Evolutionary conservation across 2,113 vertebrate genomes (phyloP).

Genomic region (Mungos mungo): DNA sequence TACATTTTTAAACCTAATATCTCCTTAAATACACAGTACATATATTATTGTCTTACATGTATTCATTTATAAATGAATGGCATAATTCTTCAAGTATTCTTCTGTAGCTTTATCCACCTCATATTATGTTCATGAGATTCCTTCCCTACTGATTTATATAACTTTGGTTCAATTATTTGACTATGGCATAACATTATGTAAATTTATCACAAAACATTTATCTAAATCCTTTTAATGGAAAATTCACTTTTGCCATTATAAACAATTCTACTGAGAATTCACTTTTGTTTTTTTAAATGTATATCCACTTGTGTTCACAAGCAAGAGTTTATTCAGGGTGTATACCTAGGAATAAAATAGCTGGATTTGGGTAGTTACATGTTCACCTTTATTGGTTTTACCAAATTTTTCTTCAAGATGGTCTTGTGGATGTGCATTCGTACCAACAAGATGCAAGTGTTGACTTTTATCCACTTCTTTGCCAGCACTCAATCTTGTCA

Average conservation of each 20-base stretch:
- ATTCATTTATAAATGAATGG: background rate
- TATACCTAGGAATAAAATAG: background rate
- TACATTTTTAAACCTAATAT: background rate
- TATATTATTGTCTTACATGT: background rate
- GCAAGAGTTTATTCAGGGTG: background rate
- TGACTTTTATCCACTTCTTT: background rate
- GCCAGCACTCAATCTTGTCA: background rate
- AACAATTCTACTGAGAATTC: background rate
- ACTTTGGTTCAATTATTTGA: background rate
- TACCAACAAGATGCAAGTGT: background rate
- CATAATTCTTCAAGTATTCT: background rate
- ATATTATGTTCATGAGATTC: background rate
- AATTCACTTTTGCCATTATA: background rate
- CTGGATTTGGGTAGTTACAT: background rate
- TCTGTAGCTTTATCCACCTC: background rate
- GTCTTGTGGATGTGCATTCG: background rate
- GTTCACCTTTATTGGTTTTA: background rate
- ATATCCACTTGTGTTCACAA: background rate
- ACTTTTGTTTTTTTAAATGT: background rate
- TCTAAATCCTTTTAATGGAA: background rate
- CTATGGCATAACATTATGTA: background rate
- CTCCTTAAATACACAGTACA: background rate
- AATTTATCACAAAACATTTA: background rate
- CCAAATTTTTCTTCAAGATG: background rate
- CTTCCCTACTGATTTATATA: background rate